Base-by-base conservation (phyloP, 2,888 invertebrate species). In the Chalcis sispes region DNA sequence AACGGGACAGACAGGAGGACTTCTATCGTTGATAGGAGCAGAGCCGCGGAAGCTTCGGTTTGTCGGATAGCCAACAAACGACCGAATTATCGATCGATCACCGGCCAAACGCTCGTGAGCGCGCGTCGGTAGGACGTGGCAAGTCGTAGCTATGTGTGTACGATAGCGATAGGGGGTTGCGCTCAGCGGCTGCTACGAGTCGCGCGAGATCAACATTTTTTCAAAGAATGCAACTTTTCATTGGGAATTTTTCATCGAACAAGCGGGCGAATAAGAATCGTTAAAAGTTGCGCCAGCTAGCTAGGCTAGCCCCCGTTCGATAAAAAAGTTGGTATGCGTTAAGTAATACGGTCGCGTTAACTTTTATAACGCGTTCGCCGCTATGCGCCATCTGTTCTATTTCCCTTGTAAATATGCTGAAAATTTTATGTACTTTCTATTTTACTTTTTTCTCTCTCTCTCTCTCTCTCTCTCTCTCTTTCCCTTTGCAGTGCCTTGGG, bases 11-110 rank as follows among this genome's bases (percentile, higher is more conserved):
- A n/a, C n/a, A n/a, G n/a, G n/a, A n/a, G n/a, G n/a, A n/a, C n/a
- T n/a, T n/a, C n/a, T n/a, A n/a, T n/a, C n/a, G n/a, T n/a, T n/a
- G n/a, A n/a, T n/a, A n/a, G n/a, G n/a, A n/a, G n/a, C n/a, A n/a
- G n/a, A n/a, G n/a, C n/a, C n/a, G n/a, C n/a, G n/a, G n/a, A n/a
- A n/a, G 8, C 36, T 13, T 15, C 56, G n/a, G 42, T 67, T 67
- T 58, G 56, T 56, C n/a, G n/a, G 58, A 58, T 58, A 36, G 46
- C 58, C 69, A 50, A 69, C 32, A 59, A 69, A 59, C 13, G 59
- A 48, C 58, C n/a, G 52, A 40, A 71, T 71, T 71, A 50, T 61
- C 46, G 46, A 67, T 67, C 69, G 58, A 69, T 59, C 69, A 32
- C 15, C 20, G 15, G 3, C 4, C 29, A n/a, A n/a, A n/a, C n/a